Conservation (phyloP, 2,113 vertebrate genomes). For the Tupaia chinensis region DNA sequence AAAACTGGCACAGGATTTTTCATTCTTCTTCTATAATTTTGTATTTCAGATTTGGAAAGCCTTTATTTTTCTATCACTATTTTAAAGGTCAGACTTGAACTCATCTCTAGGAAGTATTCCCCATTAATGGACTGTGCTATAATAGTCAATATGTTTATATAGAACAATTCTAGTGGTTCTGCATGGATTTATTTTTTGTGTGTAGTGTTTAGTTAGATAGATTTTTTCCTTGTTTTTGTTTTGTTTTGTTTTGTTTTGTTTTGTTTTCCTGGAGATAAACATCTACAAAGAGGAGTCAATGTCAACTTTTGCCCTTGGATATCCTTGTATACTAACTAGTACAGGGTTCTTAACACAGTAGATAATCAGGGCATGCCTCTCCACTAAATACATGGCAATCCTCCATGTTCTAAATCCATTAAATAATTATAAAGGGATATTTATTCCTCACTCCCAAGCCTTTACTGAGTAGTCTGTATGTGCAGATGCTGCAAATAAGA, state of each 20-base stretch:
- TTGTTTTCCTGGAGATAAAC: not conserved
- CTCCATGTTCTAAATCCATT: not conserved
- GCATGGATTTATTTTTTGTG: not conserved
- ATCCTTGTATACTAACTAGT: not conserved
- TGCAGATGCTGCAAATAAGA: not conserved
- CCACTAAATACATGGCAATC: not conserved
- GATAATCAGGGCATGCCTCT: not conserved
- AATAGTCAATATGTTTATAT: not conserved
- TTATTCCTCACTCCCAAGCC: not conserved
- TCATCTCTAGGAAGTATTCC: not conserved
- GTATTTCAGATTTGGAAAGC: not conserved
- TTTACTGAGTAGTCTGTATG: not conserved
- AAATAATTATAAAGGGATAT: not conserved
- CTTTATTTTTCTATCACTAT: not conserved
- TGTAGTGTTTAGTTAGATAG: no score
- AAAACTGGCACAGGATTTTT: not conserved
- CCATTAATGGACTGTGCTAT: not conserved
- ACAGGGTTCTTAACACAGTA: not conserved
- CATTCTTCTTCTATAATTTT: not conserved
- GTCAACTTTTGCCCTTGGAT: not conserved
- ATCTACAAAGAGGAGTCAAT: not conserved
- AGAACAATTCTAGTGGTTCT: not conserved
- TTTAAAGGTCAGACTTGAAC: conserved; percentile 17
- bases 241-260: not conserved
- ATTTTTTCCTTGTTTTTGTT: no score